Percentiles rank a stretch among this genome's conserved stretches.
Evolutionary conservation across 1,140 invertebrate genomes (phyloP).

Genomic region (Danaus melanippus): DNA sequence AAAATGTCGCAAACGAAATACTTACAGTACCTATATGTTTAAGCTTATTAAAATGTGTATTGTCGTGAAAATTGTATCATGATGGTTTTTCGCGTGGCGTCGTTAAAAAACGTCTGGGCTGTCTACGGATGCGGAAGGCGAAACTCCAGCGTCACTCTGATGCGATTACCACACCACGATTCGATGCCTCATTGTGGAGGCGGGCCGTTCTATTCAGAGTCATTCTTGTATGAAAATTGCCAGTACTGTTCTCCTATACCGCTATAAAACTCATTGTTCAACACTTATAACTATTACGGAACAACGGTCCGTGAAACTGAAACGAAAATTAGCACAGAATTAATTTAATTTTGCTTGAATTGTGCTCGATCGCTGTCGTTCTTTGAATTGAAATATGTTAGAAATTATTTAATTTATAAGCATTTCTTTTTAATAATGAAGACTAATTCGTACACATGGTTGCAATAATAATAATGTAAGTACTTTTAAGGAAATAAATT

Average conservation of each 20-base stretch:
- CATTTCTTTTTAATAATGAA: too few species aligned
- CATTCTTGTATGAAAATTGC: constrained; percentile 66
- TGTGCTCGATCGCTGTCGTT: too few species aligned
- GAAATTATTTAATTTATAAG: too few species aligned
- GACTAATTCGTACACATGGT: too few species aligned
- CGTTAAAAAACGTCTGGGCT: constrained; percentile 50
- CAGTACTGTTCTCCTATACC: constrained; percentile 57
- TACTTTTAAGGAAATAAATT: too few species aligned
- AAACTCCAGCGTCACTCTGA: constrained; percentile 35
- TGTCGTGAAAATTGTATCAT: constrained; percentile 59
- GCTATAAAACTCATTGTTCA: constrained; percentile 66
- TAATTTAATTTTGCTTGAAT: constrained; percentile 6
- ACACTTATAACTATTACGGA: constrained; percentile 67
- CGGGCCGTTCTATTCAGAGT: constrained; percentile 44
- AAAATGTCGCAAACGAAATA: too few species aligned
- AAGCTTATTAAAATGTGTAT: constrained; percentile 52
- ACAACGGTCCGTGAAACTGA: constrained; percentile 62
- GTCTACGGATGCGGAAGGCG: constrained; percentile 36
- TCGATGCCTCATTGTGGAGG: constrained; percentile 46
- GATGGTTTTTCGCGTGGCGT: constrained; percentile 66
- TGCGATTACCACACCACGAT: constrained; percentile 63
- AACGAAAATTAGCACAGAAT: constrained; percentile 30
- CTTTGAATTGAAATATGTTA: too few species aligned
- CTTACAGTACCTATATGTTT: background rate
- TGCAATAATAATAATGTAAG: too few species aligned